Base-by-base conservation (phyloP, 2,888 invertebrate genomes). In the Trissonchulus sp. region DNA sequence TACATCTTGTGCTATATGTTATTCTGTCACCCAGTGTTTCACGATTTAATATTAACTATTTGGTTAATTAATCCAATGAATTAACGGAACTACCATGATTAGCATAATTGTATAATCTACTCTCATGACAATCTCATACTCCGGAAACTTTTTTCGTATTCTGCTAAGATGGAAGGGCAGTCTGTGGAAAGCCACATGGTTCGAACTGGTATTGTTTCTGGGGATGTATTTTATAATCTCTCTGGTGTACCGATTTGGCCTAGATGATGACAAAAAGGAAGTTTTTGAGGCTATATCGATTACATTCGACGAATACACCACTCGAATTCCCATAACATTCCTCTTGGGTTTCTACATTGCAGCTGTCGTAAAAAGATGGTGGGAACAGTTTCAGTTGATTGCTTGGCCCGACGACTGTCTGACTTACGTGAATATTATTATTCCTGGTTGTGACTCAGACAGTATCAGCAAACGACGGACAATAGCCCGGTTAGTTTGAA, bases 291-390 rank as follows among this genome's bases (percentile, higher is more conserved):
- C 23, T 31, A 18, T 69, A 8, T 30, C 71, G 8, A 23, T 36
- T n/a, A 69, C 34, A 31, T 80, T 80, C 75, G 78, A 81, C 69
- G 78, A 77, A 68, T 81, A 80, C 78, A 79, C 80, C 2, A 78
- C 77, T 74, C 77, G 77, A 75, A 80, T 81, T 34, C 81, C 81
- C 0, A 69, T 81, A 60, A 80, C 79, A 2, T 80, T 81, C 73
- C 75, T 81, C 35, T 78, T 81, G 3, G 81, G 80, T 36, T 81
- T 81, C 76, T 81, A 80, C 76, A 80, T 81, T 8, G 78, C 79
- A 0, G 79, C 80, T 65, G 80, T 81, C 15, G 80, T 81, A 33
- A 78, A 79, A 1, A 74, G 77, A 62, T 77, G 77, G 77, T 74
- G 75, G 76, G 68, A 69, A 2, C 74, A 76, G 63, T 73, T 75